Evolutionary conservation across 1,140 invertebrate species (phyloP).

Genomic region (Telenomus remus): DNA sequence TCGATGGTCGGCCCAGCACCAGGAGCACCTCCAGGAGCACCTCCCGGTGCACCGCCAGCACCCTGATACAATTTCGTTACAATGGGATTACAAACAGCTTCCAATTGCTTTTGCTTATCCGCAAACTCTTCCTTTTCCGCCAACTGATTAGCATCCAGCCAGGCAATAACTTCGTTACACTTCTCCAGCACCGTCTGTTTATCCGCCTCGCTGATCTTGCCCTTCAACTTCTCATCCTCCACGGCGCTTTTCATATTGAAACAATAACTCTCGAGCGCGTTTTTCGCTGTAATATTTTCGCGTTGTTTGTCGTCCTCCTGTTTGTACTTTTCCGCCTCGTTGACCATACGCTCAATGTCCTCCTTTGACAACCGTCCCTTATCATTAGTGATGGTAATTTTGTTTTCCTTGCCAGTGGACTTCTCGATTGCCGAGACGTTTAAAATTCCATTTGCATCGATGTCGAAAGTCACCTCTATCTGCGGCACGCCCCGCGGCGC

Average conservation of each 20-base stretch:
- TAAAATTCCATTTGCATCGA: constrained; percentile 84
- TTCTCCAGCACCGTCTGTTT: constrained; percentile 69
- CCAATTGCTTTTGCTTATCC: constrained; percentile 82
- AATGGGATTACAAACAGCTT: constrained; percentile 87
- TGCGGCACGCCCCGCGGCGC: constrained; percentile 87
- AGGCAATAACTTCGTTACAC: constrained; percentile 72
- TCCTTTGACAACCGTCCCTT: constrained; percentile 86
- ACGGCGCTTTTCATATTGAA: constrained; percentile 81
- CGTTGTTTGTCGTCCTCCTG: constrained; percentile 82
- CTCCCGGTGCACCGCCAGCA: constrained; percentile 74
- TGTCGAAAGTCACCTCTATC: constrained; percentile 81
- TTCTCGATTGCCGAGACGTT: constrained; percentile 77
- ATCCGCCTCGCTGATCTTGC: constrained; percentile 70
- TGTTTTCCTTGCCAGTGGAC: constrained; percentile 80
- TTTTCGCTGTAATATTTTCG: constrained; percentile 78
- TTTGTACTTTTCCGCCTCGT: constrained; percentile 80
- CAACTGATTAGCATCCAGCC: constrained; percentile 78
- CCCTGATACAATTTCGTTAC: constrained; percentile 87
- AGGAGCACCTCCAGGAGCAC: constrained; percentile 70
- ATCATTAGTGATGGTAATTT: constrained; percentile 91
- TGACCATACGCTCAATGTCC: constrained; percentile 89
- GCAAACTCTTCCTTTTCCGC: constrained; percentile 87
- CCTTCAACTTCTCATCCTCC: constrained; percentile 70
- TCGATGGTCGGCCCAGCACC: constrained; percentile 80
- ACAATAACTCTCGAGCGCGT: constrained; percentile 82